Conservation (phyloP, 2,797 vertebrate species). For the Geotrypetes seraphini region DNA sequence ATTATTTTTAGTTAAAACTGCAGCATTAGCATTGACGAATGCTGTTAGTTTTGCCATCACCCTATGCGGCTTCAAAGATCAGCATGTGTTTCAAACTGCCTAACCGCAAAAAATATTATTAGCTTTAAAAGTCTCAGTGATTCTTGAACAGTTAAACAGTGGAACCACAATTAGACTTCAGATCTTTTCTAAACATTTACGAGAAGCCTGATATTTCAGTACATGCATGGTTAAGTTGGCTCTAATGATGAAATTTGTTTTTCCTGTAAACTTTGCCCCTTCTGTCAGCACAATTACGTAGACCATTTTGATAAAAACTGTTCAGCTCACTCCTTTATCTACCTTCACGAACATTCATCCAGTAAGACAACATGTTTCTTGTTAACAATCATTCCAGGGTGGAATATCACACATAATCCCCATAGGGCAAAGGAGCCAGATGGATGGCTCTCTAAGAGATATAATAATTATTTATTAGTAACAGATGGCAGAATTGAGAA, state of each 20-base stretch:
- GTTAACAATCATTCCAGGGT: constrained; percentile 18
- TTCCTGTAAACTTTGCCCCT: neutral
- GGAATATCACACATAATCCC: too few species aligned
- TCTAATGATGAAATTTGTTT: neutral
- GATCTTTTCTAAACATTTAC: constrained; percentile 12
- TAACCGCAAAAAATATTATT: neutral
- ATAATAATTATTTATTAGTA: neutral
- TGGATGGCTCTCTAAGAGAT: neutral
- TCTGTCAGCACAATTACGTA: constrained; percentile 26
- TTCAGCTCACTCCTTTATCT: neutral
- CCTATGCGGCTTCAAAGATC: constrained; percentile 8
- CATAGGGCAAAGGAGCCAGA: neutral
- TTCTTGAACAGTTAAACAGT: neutral
- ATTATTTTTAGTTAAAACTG: too few species aligned
- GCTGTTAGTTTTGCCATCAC: too few species aligned
- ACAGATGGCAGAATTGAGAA: neutral
- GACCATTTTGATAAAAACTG: constrained; percentile 17
- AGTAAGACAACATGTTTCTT: constrained; percentile 13
- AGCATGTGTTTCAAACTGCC: neutral
- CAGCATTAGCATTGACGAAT: too few species aligned
- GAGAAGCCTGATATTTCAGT: constrained; percentile 5
- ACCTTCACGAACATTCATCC: constrained; percentile 7
- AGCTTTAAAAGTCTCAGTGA: constrained; percentile 4
- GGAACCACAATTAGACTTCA: constrained; percentile 12
- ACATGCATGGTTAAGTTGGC: neutral